phyloP scores from a whole-genome alignment of 2,888 invertebrate genomes.

The Gryllus longicercus region DNA sequence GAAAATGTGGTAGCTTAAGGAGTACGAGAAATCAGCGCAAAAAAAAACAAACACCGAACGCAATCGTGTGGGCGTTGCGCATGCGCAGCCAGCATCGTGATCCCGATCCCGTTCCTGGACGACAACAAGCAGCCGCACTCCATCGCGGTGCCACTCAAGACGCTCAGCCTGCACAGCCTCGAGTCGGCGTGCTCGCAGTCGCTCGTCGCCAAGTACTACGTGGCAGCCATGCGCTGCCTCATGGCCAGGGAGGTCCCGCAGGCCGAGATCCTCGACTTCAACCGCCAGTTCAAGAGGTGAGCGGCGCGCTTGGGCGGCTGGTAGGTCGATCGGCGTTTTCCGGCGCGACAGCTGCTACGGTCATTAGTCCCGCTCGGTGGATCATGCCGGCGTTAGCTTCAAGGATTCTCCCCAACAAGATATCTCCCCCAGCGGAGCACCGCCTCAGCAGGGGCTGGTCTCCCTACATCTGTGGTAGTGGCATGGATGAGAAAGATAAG shows the following conservation, averaged over 20 bases:
- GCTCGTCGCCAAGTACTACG: slow-evolving; percentile 6
- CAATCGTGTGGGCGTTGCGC: neutral
- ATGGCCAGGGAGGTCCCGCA: neutral
- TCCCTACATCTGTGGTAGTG: too few relatives aligned
- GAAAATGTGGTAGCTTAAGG: too few relatives aligned
- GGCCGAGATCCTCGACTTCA: neutral
- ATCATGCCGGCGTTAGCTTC: too few relatives aligned
- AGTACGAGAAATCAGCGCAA: too few relatives aligned
- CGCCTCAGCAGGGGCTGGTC: too few relatives aligned
- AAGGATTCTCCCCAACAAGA: too few relatives aligned
- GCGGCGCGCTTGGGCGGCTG: neutral
- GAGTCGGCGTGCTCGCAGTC: neutral
- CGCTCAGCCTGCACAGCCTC: neutral
- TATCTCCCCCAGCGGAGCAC: too few relatives aligned
- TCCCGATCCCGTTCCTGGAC: neutral
- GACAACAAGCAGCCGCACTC: neutral
- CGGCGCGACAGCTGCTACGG: too few relatives aligned
- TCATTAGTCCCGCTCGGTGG: too few relatives aligned
- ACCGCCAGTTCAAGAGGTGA: neutral
- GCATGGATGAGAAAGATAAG: too few relatives aligned
- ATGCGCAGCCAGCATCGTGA: neutral
- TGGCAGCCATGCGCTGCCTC: neutral
- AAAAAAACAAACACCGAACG: too few relatives aligned
- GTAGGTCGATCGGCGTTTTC: too few relatives aligned
- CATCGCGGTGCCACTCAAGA: neutral